Evolutionary conservation across 2,113 vertebrate species (phyloP).

Genomic region (Ammodramus savannarum): DNA sequence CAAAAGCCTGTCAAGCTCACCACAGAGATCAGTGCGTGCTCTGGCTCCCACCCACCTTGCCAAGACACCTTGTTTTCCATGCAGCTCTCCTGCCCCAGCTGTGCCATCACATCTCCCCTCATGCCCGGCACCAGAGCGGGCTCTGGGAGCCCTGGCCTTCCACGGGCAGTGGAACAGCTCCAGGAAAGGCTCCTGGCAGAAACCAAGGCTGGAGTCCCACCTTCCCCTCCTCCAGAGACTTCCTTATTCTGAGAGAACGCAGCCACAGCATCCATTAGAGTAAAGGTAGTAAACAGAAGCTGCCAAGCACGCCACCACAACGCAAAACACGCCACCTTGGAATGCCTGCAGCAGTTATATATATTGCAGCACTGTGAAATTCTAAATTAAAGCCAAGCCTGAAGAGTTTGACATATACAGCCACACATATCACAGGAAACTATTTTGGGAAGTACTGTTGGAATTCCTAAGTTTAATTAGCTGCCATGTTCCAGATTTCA

Average conservation of each 20-base stretch:
- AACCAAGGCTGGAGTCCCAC: neutral
- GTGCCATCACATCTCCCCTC: neutral
- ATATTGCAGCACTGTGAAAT: neutral
- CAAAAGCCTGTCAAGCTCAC: neutral
- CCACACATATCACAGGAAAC: neutral
- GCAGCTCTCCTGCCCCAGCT: neutral
- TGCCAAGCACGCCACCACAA: neutral
- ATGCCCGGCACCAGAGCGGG: neutral
- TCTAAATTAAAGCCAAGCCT: conserved; percentile 2
- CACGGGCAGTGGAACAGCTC: neutral
- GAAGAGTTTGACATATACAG: neutral
- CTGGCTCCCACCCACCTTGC: neutral
- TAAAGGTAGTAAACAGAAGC: neutral
- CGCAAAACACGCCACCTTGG: neutral
- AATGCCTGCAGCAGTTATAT: neutral
- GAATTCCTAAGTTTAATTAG: neutral
- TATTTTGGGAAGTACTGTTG: neutral
- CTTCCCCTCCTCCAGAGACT: neutral
- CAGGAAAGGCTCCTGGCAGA: neutral
- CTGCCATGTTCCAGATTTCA: neutral
- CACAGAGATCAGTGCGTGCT: neutral
- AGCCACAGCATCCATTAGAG: neutral
- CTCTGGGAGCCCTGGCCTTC: neutral
- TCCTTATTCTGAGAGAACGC: neutral
- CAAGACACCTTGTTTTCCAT: neutral